A percentile compares a stretch with the other conserved stretches of the same genome.
Conservation (phyloP, 2,113 vertebrate species). For the Anarrhichthys ocellatus region DNA sequence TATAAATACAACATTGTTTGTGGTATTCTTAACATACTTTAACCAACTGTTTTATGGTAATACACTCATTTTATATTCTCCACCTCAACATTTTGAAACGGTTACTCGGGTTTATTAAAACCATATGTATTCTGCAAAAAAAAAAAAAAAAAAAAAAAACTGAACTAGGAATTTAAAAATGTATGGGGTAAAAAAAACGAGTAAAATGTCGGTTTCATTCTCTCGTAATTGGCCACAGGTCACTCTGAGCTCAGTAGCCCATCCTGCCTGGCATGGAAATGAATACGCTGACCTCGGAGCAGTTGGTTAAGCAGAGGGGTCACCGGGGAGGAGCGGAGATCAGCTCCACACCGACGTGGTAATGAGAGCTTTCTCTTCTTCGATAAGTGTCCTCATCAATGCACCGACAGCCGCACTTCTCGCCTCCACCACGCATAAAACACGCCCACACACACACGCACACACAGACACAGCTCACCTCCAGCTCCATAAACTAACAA, state of each 20-base stretch:
- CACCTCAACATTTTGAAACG: neutral
- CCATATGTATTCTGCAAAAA: constrained; percentile 7
- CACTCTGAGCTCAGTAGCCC: constrained; percentile 3
- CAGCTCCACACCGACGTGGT: constrained; percentile 35
- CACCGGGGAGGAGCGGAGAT: constrained; percentile 51
- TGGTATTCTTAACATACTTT: neutral
- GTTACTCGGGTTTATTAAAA: neutral
- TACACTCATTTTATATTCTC: constrained; percentile 1
- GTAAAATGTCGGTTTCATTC: constrained; percentile 52
- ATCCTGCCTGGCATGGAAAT: constrained; percentile 42
- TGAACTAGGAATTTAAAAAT: constrained; percentile 10
- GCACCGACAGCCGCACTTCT: constrained; percentile 63
- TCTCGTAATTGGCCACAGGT: constrained; percentile 25
- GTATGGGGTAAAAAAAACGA: neutral
- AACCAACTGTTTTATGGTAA: neutral
- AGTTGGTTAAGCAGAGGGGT: constrained; percentile 73
- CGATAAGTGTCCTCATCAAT: constrained; percentile 61
- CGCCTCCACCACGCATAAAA: constrained; percentile 51
- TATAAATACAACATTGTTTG: neutral
- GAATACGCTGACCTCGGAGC: constrained; percentile 67
- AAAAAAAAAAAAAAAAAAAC: too few relatives aligned
- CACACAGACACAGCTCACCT: constrained; percentile 47
- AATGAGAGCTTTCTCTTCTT: constrained; percentile 58
- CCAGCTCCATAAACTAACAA: constrained; percentile 48
- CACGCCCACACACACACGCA: constrained; percentile 48